Evolutionary conservation across 1,140 invertebrate species (phyloP), one percentile per base, ranked within the genome.

Genomic region (Ceratoteleas bidentatus): DNA sequence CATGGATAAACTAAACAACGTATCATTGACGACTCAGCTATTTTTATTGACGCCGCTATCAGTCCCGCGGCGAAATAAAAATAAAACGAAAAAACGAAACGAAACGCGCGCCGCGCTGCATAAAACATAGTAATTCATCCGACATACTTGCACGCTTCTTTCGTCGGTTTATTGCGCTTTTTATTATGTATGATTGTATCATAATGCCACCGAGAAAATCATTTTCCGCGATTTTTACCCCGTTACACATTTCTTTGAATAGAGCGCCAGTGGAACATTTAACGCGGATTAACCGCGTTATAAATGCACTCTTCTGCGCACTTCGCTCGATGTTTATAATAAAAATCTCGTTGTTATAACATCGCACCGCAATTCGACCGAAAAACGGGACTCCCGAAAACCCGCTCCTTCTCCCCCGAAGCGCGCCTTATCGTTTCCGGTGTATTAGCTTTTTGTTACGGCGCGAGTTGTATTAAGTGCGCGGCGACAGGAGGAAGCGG

Each of bases 371-470:
- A n/a, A n/a, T n/a, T n/a, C n/a, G n/a, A n/a, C n/a, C n/a, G n/a
- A n/a, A n/a, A n/a, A n/a, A n/a, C n/a, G n/a, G n/a, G n/a, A n/a
- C n/a, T n/a, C n/a, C n/a, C n/a, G n/a, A n/a, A n/a, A n/a, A n/a
- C n/a, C n/a, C n/a, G n/a, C n/a, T n/a, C n/a, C n/a, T n/a, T n/a
- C n/a, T n/a, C n/a, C n/a, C n/a, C n/a, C 34, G 47, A 69, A 69
- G 40, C 49, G 34, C 32, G 16, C 53, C 36, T 50, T 54, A 65
- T 36, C 13, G 13, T 54, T 72, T 72, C 58, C 68, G 58, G 68
- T 56, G 13, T 54, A 72, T 72, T 72, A 72, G 50, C 47, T 16
- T 69, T 58, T 69, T 62, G 36, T 61, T 45, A 13, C 14, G 14
- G 16, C n/a, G 34, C 34, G 36, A 50, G 43, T 58, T 65, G 38